Conservation (phyloP, 2,888 invertebrate genomes). For the Diploptera punctata region DNA sequence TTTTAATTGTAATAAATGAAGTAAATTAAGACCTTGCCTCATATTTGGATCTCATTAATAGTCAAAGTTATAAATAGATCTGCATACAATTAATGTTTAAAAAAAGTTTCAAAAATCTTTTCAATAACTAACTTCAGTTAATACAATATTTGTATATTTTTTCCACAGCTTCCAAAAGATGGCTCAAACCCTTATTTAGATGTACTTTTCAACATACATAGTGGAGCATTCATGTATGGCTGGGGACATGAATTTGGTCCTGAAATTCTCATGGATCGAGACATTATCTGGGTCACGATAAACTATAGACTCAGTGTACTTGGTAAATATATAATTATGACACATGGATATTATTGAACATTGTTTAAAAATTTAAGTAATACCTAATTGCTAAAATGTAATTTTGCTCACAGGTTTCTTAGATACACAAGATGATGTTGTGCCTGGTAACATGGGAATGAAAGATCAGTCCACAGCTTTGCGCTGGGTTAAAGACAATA, state of each 20-base stretch:
- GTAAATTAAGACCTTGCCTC: too few species aligned
- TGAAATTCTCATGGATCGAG: slow-evolving; percentile 36
- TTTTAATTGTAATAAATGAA: too few species aligned
- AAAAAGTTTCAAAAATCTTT: too few species aligned
- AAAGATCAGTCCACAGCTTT: slow-evolving; percentile 77
- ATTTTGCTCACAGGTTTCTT: slow-evolving; percentile 68
- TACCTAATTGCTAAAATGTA: too few species aligned
- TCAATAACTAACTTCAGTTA: too few species aligned
- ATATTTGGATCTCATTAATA: too few species aligned
- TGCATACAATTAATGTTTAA: too few species aligned
- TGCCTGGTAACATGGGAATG: slow-evolving; percentile 75
- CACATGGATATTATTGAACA: too few species aligned
- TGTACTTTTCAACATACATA: slow-evolving; percentile 71
- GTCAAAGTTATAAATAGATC: too few species aligned
- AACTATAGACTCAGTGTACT: slow-evolving; percentile 38
- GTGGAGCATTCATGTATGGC: slow-evolving; percentile 74
- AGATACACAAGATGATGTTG: slow-evolving; percentile 71
- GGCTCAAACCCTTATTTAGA: slow-evolving; percentile 59
- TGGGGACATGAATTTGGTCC: slow-evolving; percentile 62
- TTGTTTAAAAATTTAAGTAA: too few species aligned
- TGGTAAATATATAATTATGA: slow-evolving; percentile 24
- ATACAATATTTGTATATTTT: too few species aligned
- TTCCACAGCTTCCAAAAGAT: slow-evolving; percentile 44
- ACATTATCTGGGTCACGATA: slow-evolving; percentile 35
- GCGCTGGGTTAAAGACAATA: slow-evolving; percentile 72